Percentiles rank a stretch among this genome's conserved stretches.
Conservation (phyloP, 2,113 vertebrate genomes). For the Neotoma lepida region DNA sequence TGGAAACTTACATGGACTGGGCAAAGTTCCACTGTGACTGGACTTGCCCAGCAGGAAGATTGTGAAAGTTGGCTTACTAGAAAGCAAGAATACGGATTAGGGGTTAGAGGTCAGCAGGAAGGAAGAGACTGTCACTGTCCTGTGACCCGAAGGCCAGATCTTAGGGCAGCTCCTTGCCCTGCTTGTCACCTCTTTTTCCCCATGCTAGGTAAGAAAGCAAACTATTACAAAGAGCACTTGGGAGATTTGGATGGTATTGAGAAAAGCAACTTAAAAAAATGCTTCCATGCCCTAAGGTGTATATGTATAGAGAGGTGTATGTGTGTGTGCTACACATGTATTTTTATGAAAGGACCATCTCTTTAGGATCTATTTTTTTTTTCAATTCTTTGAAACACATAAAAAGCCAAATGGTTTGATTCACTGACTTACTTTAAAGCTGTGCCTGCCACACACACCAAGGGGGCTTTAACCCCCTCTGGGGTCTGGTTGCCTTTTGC, state of each 20-base stretch:
- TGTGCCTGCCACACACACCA: conserved; percentile 64
- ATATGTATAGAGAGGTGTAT: conserved; percentile 27
- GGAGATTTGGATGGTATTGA: conserved; percentile 63
- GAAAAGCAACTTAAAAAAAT: conserved; percentile 52
- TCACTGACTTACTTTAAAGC: conserved; percentile 73
- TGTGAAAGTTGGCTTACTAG: neutral
- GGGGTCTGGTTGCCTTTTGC: conserved; percentile 58
- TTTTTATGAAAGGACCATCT: conserved; percentile 82
- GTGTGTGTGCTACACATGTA: conserved; percentile 59
- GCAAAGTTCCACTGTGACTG: neutral
- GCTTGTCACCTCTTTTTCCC: conserved; percentile 26
- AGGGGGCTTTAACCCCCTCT: conserved; percentile 55
- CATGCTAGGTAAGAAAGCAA: conserved; percentile 51
- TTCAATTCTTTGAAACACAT: conserved; percentile 72
- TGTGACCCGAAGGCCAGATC: neutral
- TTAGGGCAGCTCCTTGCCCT: neutral
- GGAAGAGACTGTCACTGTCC: neutral
- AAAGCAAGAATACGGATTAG: conserved; percentile 38
- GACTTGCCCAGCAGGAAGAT: conserved; percentile 49
- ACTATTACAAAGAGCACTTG: conserved; percentile 67
- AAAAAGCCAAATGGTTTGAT: conserved; percentile 73
- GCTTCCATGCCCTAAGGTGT: conserved; percentile 52
- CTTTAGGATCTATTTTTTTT: conserved; percentile 80
- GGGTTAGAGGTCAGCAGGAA: conserved; percentile 27
- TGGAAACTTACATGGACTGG: conserved; percentile 14